A percentile compares a stretch with the other conserved stretches of the same genome.
Evolutionary conservation across 2,797 vertebrate species (phyloP).

Genomic region (Leptoclinus maculatus): DNA sequence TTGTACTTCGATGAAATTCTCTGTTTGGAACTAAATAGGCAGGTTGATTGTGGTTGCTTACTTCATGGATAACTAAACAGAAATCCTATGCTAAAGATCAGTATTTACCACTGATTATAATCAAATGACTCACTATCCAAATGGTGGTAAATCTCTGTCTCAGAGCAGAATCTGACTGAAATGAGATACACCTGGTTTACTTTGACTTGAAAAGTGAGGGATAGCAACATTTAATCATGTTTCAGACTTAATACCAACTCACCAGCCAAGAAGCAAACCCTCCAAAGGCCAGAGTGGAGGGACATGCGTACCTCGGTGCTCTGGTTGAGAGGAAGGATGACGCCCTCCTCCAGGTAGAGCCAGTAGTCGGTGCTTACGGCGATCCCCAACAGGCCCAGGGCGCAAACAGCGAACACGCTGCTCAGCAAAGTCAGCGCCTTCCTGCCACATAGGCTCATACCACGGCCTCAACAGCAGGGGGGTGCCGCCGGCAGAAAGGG

Average conservation of each 20-base stretch:
- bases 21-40: not conserved
- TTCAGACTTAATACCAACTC: conserved; percentile 32
- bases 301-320: conserved; percentile 91
- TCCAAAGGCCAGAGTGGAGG: conserved; percentile 95
- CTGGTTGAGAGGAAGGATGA: conserved; percentile 94
- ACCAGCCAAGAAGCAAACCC: conserved; percentile 96
- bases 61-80: not conserved
- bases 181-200: not conserved
- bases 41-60: not conserved
- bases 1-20: not conserved
- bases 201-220: not conserved
- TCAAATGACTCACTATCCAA: not conserved
- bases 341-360: conserved; percentile 96
- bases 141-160: not conserved
- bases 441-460: conserved; percentile 94
- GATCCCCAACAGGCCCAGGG: conserved; percentile 93
- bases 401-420: conserved; percentile 94
- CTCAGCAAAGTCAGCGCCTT: conserved; percentile 96
- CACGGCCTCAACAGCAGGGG: conserved; percentile 80
- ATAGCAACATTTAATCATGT: not conserved
- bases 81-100: not conserved
- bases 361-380: conserved; percentile 98
- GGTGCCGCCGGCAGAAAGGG: conserved; percentile 68
- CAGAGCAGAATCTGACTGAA: not conserved
- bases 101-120: not conserved